Evolutionary conservation across 2,888 invertebrate species (phyloP).

Genomic region (Dolomedes plantarius): DNA sequence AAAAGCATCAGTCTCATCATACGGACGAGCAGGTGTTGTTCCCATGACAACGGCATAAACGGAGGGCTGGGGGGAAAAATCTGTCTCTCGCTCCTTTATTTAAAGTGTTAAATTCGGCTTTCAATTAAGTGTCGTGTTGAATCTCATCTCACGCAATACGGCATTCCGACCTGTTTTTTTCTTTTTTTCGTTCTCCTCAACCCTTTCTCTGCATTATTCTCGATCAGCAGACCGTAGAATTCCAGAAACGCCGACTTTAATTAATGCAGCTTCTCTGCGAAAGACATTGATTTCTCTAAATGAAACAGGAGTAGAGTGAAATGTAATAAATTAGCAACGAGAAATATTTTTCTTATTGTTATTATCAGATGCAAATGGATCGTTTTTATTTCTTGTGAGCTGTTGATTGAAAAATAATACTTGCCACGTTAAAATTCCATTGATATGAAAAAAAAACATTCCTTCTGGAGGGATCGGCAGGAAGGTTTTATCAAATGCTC

Average conservation of each 20-base stretch:
- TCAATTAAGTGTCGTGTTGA: background rate
- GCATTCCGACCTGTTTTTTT: background rate
- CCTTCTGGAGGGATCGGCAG: no score
- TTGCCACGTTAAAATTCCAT: no score
- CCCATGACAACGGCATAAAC: background rate
- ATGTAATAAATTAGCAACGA: background rate
- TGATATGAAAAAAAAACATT: no score
- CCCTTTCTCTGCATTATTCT: background rate
- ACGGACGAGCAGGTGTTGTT: background rate
- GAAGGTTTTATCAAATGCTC: no score
- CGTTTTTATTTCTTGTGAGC: no score
- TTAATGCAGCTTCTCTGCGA: background rate
- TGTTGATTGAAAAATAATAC: no score
- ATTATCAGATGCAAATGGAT: no score
- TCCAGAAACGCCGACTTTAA: conserved; percentile 2
- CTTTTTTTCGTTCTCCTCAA: background rate
- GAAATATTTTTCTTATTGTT: no score
- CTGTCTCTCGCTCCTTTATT: background rate
- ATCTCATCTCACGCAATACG: background rate
- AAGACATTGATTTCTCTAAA: background rate
- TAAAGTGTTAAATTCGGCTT: background rate
- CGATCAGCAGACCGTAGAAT: background rate
- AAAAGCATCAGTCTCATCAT: background rate
- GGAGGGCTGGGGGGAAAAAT: no score
- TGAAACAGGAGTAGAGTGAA: background rate